Percentiles rank a stretch among this genome's conserved stretches.
Conservation (phyloP, 1,140 invertebrate species). For the Archivesica marissinica region DNA sequence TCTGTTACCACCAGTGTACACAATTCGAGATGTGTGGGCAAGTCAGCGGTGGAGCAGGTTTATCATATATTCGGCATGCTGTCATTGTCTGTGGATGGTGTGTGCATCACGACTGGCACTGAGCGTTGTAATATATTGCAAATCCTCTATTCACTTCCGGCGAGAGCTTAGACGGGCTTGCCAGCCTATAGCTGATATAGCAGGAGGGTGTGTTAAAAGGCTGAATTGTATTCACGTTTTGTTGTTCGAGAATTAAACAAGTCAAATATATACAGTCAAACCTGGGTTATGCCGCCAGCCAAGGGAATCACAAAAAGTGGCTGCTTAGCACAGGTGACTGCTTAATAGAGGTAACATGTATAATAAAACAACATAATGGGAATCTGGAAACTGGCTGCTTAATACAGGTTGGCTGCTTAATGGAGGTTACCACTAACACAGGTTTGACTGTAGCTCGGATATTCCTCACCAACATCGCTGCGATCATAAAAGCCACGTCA, state of each 20-base stretch:
- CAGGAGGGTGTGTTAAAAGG: not conserved
- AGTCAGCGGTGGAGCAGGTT: slow-evolving; percentile 70
- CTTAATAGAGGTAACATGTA: too few relatives aligned
- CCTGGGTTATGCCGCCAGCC: too few relatives aligned
- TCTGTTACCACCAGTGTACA: slow-evolving; percentile 47
- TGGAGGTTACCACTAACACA: too few relatives aligned
- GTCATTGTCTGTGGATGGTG: slow-evolving; percentile 71
- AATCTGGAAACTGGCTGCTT: too few relatives aligned
- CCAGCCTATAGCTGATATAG: not conserved
- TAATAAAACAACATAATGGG: too few relatives aligned
- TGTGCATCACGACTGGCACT: slow-evolving; percentile 75
- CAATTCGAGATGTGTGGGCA: slow-evolving; percentile 52
- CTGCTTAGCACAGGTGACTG: too few relatives aligned
- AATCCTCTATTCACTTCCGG: slow-evolving; percentile 73
- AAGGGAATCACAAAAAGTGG: too few relatives aligned
- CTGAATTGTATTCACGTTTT: not conserved
- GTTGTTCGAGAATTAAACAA: not conserved
- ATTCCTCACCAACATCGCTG: too few relatives aligned
- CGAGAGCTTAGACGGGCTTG: slow-evolving; percentile 42
- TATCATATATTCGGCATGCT: slow-evolving; percentile 67
- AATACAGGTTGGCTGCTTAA: too few relatives aligned
- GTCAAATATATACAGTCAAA: too few relatives aligned
- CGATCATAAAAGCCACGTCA: too few relatives aligned
- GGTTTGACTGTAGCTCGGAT: too few relatives aligned
- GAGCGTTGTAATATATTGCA: slow-evolving; percentile 76